Percentiles rank a stretch among this genome's conserved stretches.
Conservation (phyloP, 2,888 invertebrate genomes). For the Fragum sueziense region DNA sequence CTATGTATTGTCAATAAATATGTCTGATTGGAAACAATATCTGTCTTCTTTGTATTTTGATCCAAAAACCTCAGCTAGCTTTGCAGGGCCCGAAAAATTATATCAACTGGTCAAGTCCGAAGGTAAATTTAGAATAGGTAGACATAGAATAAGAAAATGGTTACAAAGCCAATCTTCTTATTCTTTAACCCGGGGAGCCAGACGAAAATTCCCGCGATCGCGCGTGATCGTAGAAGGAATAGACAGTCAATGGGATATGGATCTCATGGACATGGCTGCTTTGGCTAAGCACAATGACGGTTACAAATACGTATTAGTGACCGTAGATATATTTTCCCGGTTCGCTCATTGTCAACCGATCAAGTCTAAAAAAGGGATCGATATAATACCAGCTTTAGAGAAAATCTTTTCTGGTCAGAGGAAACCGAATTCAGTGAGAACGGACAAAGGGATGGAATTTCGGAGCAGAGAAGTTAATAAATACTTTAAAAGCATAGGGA, state of each 20-base stretch:
- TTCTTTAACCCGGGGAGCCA: conserved; percentile 37
- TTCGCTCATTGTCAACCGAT: conserved; percentile 32
- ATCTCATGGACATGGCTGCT: conserved; percentile 35
- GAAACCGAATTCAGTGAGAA: conserved; percentile 40
- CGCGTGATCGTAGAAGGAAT: conserved; percentile 39
- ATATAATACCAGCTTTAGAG: conserved; percentile 32
- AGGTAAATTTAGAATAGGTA: conserved; percentile 23
- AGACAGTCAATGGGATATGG: conserved; percentile 44
- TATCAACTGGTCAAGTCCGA: conserved; percentile 36
- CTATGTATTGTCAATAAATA: conserved; percentile 24
- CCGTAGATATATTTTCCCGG: conserved; percentile 41
- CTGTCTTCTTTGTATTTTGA: conserved; percentile 41
- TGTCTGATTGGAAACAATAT: conserved; percentile 40
- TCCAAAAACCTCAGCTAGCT: conserved; percentile 36
- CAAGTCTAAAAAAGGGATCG: conserved; percentile 32
- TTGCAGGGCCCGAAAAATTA: conserved; percentile 41
- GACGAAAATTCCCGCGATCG: conserved; percentile 22
- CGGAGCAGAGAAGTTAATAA: conserved; percentile 20
- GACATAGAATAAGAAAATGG: conserved; percentile 44
- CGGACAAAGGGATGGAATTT: conserved; percentile 34
- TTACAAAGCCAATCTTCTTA: conserved; percentile 44
- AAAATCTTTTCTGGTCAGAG: conserved; percentile 28
- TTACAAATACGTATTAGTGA: conserved; percentile 25
- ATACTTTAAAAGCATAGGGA: conserved; percentile 21
- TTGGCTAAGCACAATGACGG: conserved; percentile 35